Conservation (phyloP, 2,888 invertebrate species). For the Eupithecia abbreviata region DNA sequence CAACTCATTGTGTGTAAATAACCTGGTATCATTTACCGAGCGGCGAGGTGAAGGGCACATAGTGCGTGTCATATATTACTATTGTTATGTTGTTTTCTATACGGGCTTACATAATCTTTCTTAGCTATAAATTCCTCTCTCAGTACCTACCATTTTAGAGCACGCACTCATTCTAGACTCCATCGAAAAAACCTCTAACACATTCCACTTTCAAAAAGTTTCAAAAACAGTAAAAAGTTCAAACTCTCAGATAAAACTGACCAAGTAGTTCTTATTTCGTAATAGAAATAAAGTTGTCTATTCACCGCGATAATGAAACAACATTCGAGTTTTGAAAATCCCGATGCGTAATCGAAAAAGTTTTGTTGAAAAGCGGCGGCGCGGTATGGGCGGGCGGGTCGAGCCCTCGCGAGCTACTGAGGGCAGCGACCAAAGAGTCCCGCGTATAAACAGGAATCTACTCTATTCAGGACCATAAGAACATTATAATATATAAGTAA, state of each 20-base stretch:
- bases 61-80: not conserved
- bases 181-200: conserved; percentile 18
- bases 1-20: conserved; percentile 5
- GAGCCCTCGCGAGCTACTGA: conserved; percentile 69
- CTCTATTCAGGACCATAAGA: not conserved
- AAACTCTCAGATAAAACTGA: not conserved
- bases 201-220: conserved; percentile 18
- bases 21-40: not conserved
- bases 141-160: conserved; percentile 41
- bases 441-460: conserved; percentile 59
- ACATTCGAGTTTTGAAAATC: conserved; percentile 3
- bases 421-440: conserved; percentile 53
- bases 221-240: not conserved
- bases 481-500: not conserved
- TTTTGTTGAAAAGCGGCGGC: conserved; percentile 31
- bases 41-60: conserved; percentile 1
- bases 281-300: conserved; percentile 2
- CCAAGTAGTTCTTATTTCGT: conserved; percentile 6
- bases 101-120: not conserved
- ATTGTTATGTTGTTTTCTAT: not conserved
- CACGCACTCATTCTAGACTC: conserved; percentile 33
- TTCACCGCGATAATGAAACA: not conserved
- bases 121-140: not conserved
- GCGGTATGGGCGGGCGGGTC: conserved; percentile 49
- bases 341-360: conserved; percentile 36